Conservation (phyloP, 2,113 vertebrate species). For the Corythornis madagascariensis region DNA sequence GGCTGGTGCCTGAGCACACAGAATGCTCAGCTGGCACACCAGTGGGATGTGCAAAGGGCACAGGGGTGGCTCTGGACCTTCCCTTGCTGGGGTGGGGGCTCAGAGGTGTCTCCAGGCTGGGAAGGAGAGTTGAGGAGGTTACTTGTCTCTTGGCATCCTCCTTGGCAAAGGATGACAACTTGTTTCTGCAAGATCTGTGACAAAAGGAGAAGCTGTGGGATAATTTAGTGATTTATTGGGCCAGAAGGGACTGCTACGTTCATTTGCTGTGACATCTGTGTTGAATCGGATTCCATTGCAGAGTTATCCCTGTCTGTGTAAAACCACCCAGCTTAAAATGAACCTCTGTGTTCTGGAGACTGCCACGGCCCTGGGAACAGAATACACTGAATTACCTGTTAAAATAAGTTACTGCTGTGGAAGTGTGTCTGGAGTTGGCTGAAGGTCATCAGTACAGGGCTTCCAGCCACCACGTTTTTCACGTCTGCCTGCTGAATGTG, state of each 20-base stretch:
- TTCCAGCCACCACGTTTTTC: neutral
- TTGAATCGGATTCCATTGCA: conserved; percentile 12
- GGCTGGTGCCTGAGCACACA: too few species aligned
- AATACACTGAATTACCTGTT: neutral
- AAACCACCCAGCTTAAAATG: neutral
- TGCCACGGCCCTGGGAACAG: neutral
- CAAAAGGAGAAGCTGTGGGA: neutral
- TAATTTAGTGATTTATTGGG: conserved; percentile 15
- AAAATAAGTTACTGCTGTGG: neutral
- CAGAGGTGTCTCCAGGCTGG: neutral
- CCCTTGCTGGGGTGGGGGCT: neutral
- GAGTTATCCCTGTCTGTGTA: neutral
- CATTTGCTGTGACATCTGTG: conserved; percentile 18
- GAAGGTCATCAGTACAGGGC: neutral
- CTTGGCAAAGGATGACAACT: neutral
- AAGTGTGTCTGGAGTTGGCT: neutral
- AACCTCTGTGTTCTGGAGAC: neutral
- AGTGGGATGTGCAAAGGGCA: neutral
- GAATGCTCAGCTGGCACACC: neutral
- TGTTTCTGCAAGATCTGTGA: neutral
- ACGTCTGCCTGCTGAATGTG: neutral
- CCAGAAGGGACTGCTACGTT: neutral
- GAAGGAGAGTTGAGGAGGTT: neutral
- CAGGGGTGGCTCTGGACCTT: neutral
- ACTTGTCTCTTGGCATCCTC: neutral